A percentile compares a stretch with the other conserved stretches of the same genome.
Conservation (phyloP, 2,113 vertebrate species). For the Henicopernis longicauda region DNA sequence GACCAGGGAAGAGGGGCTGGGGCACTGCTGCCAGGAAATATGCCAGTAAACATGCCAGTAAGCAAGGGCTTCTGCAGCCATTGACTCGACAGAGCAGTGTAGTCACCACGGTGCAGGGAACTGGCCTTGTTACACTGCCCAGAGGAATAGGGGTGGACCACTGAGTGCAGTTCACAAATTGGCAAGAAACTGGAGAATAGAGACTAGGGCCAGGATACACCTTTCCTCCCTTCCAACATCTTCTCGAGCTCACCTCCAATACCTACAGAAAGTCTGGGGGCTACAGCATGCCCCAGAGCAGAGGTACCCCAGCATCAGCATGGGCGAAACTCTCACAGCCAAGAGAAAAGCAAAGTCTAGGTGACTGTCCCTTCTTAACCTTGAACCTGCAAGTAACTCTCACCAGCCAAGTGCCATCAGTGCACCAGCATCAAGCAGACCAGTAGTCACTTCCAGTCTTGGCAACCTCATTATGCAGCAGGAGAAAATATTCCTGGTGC, state of each 20-base stretch:
- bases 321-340: not conserved
- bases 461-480: not conserved
- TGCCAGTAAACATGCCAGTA: not conserved
- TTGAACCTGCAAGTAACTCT: not conserved
- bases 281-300: not conserved
- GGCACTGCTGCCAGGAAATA: not conserved
- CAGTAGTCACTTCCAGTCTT: not conserved
- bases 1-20: not conserved
- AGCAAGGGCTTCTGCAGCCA: not conserved
- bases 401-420: not conserved
- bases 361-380: not conserved
- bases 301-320: not conserved
- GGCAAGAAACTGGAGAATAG: not conserved
- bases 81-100: fast-evolving
- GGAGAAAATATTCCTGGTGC: not conserved
- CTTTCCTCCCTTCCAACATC: not conserved
- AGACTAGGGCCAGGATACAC: not conserved
- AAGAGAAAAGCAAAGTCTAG: not conserved
- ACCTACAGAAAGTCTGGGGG: not conserved
- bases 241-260: not conserved
- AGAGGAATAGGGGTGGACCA: not conserved
- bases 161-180: not conserved
- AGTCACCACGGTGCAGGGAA: not conserved
- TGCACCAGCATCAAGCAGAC: not conserved
- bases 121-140: not conserved